Base-by-base conservation (phyloP, 2,888 invertebrate genomes). In the Dorcus hopei region DNA sequence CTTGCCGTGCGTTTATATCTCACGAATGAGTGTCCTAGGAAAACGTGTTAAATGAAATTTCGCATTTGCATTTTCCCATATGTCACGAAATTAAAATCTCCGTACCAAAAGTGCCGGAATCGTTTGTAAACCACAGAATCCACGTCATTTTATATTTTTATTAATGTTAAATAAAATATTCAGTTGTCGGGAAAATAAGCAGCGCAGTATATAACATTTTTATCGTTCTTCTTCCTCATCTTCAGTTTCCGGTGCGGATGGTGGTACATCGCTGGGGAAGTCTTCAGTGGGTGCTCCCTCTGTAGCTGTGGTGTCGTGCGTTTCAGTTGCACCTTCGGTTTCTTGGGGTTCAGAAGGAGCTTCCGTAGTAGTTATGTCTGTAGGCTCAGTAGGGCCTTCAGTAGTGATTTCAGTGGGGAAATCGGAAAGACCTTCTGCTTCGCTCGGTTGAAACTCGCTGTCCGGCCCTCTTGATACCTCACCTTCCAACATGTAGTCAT, bases 341-440 rank as follows among this genome's bases (percentile, higher is more conserved):
- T 19, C 19, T 19, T 19, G 19, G 1, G 3, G 19, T 2, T 19
- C 19, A 19, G 19, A 19, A 19, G 19, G 14, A 14, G 14, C 45
- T 43, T 51, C 59, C 49, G 63, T 67, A 9, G 42, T 57, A 39
- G 54, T 49, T 7, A 54, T 49, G 53, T 61, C 67, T 1, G 47
- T 8, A 5, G 47, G 52, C 26, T 26, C 26, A 26, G 49, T 26
- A 7, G 58, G 45, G 19, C 19, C 47, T 33, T 39, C 39, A 14
- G 59, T n/a, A 14, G 48, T 56, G 33, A 40, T 47, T 14, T 19
- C 51, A 49, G 55, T 33, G 1, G 49, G 49, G 38, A 38, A 9
- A 47, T 55, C 54, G 9, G 38, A 38, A 41, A 42, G 45, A 8
- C 11, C n/a, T 39, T 53, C 49, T 9, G 11, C 51, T 33, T 49